These are phyloP conservation scores for Palythoa grandis DNA, from an alignment of 92 coral and sea anemone species.

Conservation along the genomic window DNA sequence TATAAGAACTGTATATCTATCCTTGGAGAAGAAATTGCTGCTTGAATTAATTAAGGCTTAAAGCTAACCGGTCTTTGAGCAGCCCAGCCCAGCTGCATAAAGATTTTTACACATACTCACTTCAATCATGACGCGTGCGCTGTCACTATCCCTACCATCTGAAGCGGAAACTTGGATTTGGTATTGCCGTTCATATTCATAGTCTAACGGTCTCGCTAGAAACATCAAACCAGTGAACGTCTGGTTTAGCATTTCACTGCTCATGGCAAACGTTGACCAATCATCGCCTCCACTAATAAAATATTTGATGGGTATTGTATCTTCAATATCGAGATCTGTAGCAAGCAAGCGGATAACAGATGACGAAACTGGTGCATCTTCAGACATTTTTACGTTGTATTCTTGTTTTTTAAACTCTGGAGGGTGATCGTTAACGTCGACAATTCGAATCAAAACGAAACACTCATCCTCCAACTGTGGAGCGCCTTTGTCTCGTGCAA, in stretches of 20 bases:
- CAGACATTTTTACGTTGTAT: slow-evolving; percentile 63
- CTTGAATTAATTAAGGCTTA: too few species aligned
- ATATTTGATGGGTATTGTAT: slow-evolving; percentile 54
- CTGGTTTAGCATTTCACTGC: slow-evolving; percentile 27
- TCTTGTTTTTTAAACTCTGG: slow-evolving; percentile 66
- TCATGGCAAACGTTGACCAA: slow-evolving; percentile 66
- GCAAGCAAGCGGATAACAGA: slow-evolving; percentile 53
- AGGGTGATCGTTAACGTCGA: slow-evolving; percentile 74
- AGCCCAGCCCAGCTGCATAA: too few species aligned
- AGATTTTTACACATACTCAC: slow-evolving; percentile 40
- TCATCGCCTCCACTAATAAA: slow-evolving; percentile 80
- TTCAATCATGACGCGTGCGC: slow-evolving; percentile 53
- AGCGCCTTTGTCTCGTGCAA: slow-evolving; percentile 69
- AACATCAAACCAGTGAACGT: slow-evolving; percentile 34
- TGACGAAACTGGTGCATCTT: slow-evolving; percentile 64
- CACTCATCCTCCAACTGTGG: slow-evolving; percentile 40
- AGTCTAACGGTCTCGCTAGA: slow-evolving; percentile 81
- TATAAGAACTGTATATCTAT: too few species aligned
- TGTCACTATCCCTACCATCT: slow-evolving; percentile 76
- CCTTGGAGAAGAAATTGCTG: too few species aligned
- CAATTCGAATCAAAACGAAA: slow-evolving; percentile 53
- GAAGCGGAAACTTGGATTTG: slow-evolving; percentile 74
- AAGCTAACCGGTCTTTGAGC: too few species aligned
- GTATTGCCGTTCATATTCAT: slow-evolving; percentile 61
- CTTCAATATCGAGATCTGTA: slow-evolving; percentile 71